Evolutionary conservation across 2,888 invertebrate genomes (phyloP).

Genomic region (Eupithecia exiguata): DNA sequence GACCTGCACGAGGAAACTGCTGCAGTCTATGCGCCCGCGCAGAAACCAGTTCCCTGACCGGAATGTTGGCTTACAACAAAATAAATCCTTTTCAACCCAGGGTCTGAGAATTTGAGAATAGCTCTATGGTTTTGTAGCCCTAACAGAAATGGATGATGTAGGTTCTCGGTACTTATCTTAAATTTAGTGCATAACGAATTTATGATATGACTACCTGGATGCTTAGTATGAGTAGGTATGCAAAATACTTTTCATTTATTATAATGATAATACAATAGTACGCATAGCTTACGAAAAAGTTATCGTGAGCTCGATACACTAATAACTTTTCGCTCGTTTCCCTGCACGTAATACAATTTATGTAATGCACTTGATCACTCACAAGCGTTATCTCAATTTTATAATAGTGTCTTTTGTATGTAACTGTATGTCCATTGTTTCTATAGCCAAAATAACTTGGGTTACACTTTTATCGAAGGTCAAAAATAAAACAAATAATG

Average conservation of each 20-base stretch:
- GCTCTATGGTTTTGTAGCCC: background rate
- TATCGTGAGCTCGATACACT: background rate
- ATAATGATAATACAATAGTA: no score
- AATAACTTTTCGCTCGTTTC: no score
- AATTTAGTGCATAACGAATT: background rate
- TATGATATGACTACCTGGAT: no score
- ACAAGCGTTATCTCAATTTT: background rate
- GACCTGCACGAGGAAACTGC: background rate
- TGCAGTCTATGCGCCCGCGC: background rate
- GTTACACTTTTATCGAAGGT: background rate
- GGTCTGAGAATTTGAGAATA: background rate
- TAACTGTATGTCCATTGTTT: background rate
- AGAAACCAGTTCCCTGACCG: conserved; percentile 8
- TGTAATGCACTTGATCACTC: background rate
- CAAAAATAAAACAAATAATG: background rate
- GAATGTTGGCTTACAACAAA: background rate
- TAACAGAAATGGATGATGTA: background rate
- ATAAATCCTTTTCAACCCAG: background rate
- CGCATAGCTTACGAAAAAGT: background rate
- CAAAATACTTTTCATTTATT: background rate
- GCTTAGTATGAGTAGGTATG: background rate
- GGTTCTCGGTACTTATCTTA: background rate
- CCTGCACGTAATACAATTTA: background rate
- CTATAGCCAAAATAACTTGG: background rate
- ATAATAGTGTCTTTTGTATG: background rate